Evolutionary conservation across 2,797 vertebrate species (phyloP), one percentile per base, ranked within the genome.

Genomic region (Myotis vivesi): DNA sequence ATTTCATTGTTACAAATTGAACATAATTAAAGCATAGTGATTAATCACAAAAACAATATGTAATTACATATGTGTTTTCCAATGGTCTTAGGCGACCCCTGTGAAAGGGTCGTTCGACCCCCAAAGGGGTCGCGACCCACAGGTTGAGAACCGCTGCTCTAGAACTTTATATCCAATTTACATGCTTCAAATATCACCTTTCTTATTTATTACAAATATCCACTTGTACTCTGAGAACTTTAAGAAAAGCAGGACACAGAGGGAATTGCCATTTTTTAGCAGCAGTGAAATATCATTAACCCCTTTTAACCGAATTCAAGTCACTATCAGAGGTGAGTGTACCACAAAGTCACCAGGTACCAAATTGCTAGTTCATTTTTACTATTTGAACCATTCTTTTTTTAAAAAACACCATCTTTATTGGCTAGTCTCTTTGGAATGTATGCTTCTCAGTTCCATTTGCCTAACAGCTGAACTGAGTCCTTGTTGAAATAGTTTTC

Each of bases 141-240:
- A 44, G 44, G 44, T 44, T 44, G 44, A 44, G 44, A 44, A 44
- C 44, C 2, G 2, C 44, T 44, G 44, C 99, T 98, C 98, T 99
- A 98, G 97, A 99, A 98, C 98, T 98, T 94, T 99, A 98, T 98
- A 98, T 99, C 98, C 98, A 99, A 98, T 99, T 98, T 99, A 99
- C 99, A 99, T 99, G 98, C 98, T 98, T 99, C 98, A 99, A 98
- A 98, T 98, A 98, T 98, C 98, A 98, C 98, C 98, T 98, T 97
- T 98, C 98, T 98, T 98, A 98, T 98, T 62, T 62, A 30, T 30
- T 98, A 99, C 98, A 98, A 98, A 99, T 98, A 97, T 96, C 82
- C 98, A 97, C 97, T 98, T 98, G 98, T 99, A 99, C 98, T 99
- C 98, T 98, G 98, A 99, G 97, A 99, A 98, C 98, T 98, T 98